Evolutionary conservation across 2,888 invertebrate species (phyloP), one percentile per base, ranked within the genome.

Genomic region (Malachius bipustulatus): DNA sequence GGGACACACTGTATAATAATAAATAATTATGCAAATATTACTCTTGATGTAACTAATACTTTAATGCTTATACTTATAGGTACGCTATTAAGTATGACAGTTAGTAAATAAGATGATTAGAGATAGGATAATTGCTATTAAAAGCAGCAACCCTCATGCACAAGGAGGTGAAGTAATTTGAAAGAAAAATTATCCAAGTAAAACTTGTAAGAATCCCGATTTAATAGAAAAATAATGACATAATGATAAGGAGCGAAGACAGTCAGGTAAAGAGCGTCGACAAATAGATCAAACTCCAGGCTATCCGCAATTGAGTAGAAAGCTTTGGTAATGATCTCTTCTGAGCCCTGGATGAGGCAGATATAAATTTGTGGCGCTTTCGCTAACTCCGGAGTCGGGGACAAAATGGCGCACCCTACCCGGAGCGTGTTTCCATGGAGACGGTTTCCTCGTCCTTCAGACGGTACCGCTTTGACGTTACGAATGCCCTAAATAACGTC

Each of bases 281-380:
- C 60, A 62, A 60, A 63, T 63, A 63, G 62, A 63, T 63, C 63
- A 63, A 62, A 63, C 61, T 60, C 57, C 54, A 51, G 56, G 55
- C 57, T 60, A 63, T 63, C 62, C 62, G 59, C 62, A 63, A 63
- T 63, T 63, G 62, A 63, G 62, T 62, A 62, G 62, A 62, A 63
- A 63, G 62, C 62, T 63, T 62, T 62, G 60, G 62, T 63, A 63
- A 63, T 63, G 68, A 67, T 60, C 60, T 62, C 62, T 62, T 57
- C 51, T 58, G 56, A 58, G 66, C 63, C 64, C 57, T 52, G 63
- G 64, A 58, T 60, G 63, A 62, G 61, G 66, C 66, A 61, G 63
- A 63, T 63, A 62, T 59, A 63, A 60, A 62, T 63, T 63, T 63
- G 63, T 59, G 62, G 62, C 62, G 61, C 58, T 60, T 56, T 56